Base-by-base conservation (phyloP, 2,113 vertebrate species). In the Opisthocomus hoazin region DNA sequence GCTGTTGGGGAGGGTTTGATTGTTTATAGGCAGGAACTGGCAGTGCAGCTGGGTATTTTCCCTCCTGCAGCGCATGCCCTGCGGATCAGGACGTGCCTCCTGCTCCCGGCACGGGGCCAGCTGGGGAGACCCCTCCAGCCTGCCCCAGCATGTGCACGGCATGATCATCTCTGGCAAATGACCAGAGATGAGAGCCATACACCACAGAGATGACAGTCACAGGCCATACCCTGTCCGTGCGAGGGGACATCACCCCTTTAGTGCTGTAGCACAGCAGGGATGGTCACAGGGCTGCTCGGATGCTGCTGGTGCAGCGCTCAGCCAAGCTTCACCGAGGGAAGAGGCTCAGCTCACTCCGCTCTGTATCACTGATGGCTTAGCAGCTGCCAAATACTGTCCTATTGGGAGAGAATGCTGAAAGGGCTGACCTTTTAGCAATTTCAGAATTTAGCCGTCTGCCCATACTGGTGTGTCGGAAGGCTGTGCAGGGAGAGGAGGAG, bases 141-240 rank as follows among this genome's bases (percentile, higher is more conserved):
- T 57, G 36, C 39, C 51, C 66, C 19, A 7, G 53, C 7, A 1
- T 1, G 0, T 46, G 2, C 10, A 2, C 54, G 73, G 77, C 68
- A 34, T 76, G 48, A n/a, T 27, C 48, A 37, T 56, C 87, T 29
- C 17, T 39, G 60, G 61, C 70, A 60, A 70, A 23, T 12, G n/a
- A 17, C 51, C 53, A 0, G 4, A 20, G n/a, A n/a, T n/a, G n/a
- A n/a, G n/a, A n/a, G n/a, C n/a, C n/a, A n/a, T n/a, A n/a, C n/a
- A n/a, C n/a, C n/a, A n/a, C n/a, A n/a, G n/a, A n/a, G n/a, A n/a
- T n/a, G n/a, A n/a, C n/a, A n/a, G n/a, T n/a, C n/a, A n/a, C n/a
- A n/a, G 60, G 50, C 51, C 21, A 2, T 48, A 37, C 11, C 19
- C 50, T 3, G 2, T 18, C 50, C 0, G 0, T 69, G 66, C 14